phyloP scores from a whole-genome alignment of 1,140 invertebrate genomes.

The Bombus ignitus region DNA sequence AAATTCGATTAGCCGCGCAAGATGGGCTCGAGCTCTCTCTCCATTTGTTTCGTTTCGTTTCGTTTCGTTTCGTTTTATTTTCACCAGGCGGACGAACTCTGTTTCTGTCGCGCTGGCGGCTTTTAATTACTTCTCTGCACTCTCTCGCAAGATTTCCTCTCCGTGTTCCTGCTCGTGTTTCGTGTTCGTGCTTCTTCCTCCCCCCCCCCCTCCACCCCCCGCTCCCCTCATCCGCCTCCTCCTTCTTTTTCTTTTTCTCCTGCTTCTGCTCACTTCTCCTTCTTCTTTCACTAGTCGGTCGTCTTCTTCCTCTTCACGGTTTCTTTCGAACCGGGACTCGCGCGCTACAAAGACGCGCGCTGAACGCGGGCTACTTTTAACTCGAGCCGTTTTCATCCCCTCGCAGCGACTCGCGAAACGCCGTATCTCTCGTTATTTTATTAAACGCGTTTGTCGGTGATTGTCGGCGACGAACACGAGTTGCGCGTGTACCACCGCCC shows the following conservation, averaged over 20 bases:
- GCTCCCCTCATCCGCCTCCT: neutral
- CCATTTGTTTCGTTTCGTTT: constrained; percentile 51
- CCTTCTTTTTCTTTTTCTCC: constrained; percentile 6
- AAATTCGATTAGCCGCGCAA: constrained; percentile 82
- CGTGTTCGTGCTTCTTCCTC: neutral
- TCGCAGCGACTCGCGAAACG: neutral
- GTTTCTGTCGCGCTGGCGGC: constrained; percentile 66
- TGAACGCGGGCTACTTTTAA: constrained; percentile 20
- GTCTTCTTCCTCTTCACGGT: constrained; percentile 3
- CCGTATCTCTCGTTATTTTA: neutral
- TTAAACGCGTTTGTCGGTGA: constrained; percentile 21
- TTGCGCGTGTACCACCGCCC: neutral
- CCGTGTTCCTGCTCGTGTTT: constrained; percentile 29
- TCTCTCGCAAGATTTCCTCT: constrained; percentile 46
- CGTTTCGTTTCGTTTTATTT: constrained; percentile 73
- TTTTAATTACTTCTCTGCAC: constrained; percentile 68
- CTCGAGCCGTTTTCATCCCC: neutral
- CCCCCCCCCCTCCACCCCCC: neutral
- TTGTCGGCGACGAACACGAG: neutral
- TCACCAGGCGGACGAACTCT: constrained; percentile 46
- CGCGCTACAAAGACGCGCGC: constrained; percentile 3
- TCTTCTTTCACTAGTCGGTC: constrained; percentile 12
- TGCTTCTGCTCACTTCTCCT: neutral
- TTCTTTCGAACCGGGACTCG: constrained; percentile 7
- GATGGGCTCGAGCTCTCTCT: constrained; percentile 77